These are phyloP conservation scores for Gopherus flavomarginatus DNA, from an alignment of 2,113 vertebrate species.

Conservation along the genomic window DNA sequence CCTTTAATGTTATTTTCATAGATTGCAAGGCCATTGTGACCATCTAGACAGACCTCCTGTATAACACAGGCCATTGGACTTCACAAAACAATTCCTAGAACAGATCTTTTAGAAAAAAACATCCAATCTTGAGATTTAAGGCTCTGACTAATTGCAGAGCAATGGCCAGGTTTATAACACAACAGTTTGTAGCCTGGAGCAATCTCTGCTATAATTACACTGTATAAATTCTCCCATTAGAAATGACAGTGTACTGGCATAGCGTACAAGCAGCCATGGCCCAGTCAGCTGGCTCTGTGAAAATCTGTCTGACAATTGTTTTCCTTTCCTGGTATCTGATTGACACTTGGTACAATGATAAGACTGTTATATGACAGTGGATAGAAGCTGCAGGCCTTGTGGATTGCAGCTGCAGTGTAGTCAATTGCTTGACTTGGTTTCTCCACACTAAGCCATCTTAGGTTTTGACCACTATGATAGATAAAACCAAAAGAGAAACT, in stretches of 20 bases:
- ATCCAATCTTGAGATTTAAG: slow-evolving; percentile 46
- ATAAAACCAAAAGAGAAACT: background rate
- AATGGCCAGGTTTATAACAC: slow-evolving; percentile 72
- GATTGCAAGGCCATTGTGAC: background rate
- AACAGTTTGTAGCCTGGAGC: slow-evolving; percentile 66
- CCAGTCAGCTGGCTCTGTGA: slow-evolving; percentile 70
- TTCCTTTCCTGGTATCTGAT: slow-evolving; percentile 67
- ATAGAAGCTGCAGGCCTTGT: slow-evolving; percentile 19
- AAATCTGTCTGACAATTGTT: slow-evolving; percentile 76
- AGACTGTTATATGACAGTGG: slow-evolving; percentile 44
- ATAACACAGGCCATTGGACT: background rate
- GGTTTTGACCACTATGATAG: background rate
- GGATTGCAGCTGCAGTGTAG: background rate
- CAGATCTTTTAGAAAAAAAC: background rate
- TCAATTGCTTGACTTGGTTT: background rate
- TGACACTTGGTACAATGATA: slow-evolving; percentile 62
- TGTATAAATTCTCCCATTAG: slow-evolving; percentile 72
- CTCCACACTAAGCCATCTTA: background rate
- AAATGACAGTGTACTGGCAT: slow-evolving; percentile 70
- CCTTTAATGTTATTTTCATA: slow-evolving; percentile 60
- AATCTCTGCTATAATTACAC: slow-evolving; percentile 70
- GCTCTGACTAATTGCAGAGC: slow-evolving; percentile 70
- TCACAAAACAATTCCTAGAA: background rate
- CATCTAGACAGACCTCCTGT: background rate
- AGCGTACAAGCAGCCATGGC: slow-evolving; percentile 65